These are phyloP conservation scores for Hippolais icterina DNA, from an alignment of 2,113 vertebrate species.

Conservation along the genomic window DNA sequence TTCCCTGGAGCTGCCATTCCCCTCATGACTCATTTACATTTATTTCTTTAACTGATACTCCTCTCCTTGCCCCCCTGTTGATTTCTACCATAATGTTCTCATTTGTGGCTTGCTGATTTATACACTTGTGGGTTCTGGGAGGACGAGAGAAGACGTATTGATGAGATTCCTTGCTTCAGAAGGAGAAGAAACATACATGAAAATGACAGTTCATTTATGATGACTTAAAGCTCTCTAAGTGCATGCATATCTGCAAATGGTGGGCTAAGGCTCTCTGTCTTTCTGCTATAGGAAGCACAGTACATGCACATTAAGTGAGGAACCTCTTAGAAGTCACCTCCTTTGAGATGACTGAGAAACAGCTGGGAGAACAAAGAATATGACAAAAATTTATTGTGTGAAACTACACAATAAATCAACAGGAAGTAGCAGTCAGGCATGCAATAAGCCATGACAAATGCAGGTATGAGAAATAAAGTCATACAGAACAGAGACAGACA, in stretches of 20 bases:
- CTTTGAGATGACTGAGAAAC: neutral
- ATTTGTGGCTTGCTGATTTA: neutral
- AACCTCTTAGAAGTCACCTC: neutral
- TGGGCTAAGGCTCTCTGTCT: neutral
- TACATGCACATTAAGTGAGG: neutral
- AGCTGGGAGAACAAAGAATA: neutral
- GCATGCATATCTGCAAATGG: neutral
- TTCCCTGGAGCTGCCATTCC: neutral
- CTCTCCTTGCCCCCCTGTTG: neutral
- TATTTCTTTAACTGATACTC: neutral
- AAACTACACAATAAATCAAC: neutral
- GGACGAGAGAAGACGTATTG: neutral
- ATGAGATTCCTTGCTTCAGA: neutral
- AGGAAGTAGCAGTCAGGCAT: neutral
- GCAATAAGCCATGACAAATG: neutral
- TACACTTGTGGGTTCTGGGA: neutral
- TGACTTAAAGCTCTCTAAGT: neutral
- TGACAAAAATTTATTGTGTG: neutral
- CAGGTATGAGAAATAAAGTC: constrained; percentile 14
- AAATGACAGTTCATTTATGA: neutral
- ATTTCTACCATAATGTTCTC: neutral
- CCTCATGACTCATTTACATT: neutral
- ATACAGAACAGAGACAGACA: neutral
- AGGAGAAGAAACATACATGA: neutral
- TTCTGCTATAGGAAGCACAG: neutral